phyloP scores from a whole-genome alignment of 2,797 vertebrate genomes.

The Dermochelys coriacea region DNA sequence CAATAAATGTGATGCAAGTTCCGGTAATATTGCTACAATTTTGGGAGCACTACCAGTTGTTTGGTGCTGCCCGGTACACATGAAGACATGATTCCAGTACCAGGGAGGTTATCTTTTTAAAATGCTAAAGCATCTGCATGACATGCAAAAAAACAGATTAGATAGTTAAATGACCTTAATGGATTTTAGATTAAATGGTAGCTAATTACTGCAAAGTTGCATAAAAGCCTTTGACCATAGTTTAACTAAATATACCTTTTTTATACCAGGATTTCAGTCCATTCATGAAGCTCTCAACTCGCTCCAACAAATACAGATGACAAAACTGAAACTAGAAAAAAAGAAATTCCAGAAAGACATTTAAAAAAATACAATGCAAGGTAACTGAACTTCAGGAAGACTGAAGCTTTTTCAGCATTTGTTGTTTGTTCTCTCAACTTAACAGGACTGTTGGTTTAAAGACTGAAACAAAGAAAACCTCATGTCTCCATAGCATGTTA shows the following conservation, averaged over 20 bases:
- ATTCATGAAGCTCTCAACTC: constrained; percentile 85
- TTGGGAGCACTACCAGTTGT: too few relatives aligned
- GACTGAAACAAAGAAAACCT: neutral
- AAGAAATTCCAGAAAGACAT: constrained; percentile 84
- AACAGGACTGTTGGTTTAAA: neutral
- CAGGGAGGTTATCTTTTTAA: neutral
- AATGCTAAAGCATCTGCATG: neutral
- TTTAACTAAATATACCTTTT: constrained; percentile 41
- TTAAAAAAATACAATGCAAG: constrained; percentile 74
- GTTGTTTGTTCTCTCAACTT: neutral
- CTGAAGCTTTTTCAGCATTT: constrained; percentile 19
- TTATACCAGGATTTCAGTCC: constrained; percentile 85
- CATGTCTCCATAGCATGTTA: neutral
- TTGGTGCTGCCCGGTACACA: neutral
- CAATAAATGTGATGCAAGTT: neutral
- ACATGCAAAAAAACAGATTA: neutral
- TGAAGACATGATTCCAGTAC: neutral
- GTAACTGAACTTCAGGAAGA: constrained; percentile 73
- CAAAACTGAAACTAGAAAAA: constrained; percentile 86
- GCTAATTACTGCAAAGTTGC: neutral
- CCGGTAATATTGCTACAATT: too few relatives aligned
- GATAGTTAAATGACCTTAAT: neutral
- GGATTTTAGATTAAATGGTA: neutral
- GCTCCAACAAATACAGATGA: constrained; percentile 85
- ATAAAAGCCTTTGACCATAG: neutral